These are phyloP conservation scores for Meteorus cinctellus DNA, from an alignment of 2,888 invertebrate genomes.

Conservation along the genomic window DNA sequence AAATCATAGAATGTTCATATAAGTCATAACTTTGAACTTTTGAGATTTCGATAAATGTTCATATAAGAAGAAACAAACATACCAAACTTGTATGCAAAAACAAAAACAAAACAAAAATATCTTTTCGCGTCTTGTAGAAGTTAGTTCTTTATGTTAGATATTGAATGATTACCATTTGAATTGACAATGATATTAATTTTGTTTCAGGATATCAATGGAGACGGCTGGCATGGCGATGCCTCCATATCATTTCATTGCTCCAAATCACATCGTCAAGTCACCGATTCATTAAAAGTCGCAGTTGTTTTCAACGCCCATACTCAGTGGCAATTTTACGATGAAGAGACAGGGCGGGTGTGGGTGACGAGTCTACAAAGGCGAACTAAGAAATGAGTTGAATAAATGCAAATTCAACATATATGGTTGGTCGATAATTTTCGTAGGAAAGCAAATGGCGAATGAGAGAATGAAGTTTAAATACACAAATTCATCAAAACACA, in stretches of 20 bases:
- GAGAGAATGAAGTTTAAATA: conserved; percentile 42
- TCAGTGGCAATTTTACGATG: conserved; percentile 1
- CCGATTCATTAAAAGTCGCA: conserved; percentile 83
- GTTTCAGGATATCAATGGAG: conserved; percentile 95
- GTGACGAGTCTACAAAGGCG: neutral
- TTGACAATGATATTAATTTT: conserved; percentile 56
- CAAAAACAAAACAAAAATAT: conserved; percentile 1
- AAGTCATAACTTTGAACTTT: conserved; percentile 42
- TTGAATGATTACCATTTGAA: conserved; percentile 4
- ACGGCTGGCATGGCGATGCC: conserved; percentile 93
- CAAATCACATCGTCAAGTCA: conserved; percentile 94
- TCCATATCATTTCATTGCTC: conserved; percentile 93
- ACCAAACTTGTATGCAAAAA: neutral
- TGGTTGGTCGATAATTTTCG: conserved; percentile 33
- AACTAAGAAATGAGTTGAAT: neutral
- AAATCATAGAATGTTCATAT: conserved; percentile 35
- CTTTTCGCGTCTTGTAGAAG: conserved; percentile 40
- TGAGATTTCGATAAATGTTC: conserved; percentile 15
- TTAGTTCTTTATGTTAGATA: conserved; percentile 37
- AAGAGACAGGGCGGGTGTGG: conserved; percentile 39
- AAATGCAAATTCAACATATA: conserved; percentile 24
- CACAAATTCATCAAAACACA: neutral
- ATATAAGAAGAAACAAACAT: conserved; percentile 4
- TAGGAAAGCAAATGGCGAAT: conserved; percentile 45
- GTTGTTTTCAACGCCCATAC: neutral